Evolutionary conservation across 2,113 vertebrate genomes (phyloP).

Genomic region (Pteronura brasiliensis): DNA sequence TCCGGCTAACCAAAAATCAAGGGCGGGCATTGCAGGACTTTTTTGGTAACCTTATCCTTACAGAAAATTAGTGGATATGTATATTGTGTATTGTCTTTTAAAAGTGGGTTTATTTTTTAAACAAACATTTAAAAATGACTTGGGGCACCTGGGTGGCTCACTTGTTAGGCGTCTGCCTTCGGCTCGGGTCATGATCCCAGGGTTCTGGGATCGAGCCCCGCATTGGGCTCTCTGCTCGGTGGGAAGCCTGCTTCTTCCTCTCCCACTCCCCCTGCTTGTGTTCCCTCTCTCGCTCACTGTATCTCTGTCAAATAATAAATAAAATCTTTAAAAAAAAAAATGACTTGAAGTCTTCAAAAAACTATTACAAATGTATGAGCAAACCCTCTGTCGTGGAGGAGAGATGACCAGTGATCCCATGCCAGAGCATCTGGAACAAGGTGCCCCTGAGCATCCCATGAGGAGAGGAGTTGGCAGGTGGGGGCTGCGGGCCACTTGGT

Average conservation of each 20-base stretch:
- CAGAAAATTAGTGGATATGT: not conserved
- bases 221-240: too few species aligned
- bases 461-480: not conserved
- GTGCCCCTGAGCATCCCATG: not conserved
- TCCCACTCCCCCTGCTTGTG: too few species aligned
- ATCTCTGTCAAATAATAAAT: too few species aligned
- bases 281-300: too few species aligned
- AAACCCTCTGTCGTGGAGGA: not conserved
- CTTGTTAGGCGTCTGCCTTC: too few species aligned
- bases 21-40: not conserved
- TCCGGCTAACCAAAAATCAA: not conserved
- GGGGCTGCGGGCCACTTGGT: not conserved
- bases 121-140: not conserved
- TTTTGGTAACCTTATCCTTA: not conserved
- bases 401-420: not conserved
- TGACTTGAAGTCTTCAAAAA: not conserved
- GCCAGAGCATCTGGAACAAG: not conserved
- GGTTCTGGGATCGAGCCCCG: too few species aligned
- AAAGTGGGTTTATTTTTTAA: not conserved
- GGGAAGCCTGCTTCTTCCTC: too few species aligned
- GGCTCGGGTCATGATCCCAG: too few species aligned
- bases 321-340: not conserved
- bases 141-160: too few species aligned
- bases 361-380: not conserved
- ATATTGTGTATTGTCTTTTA: not conserved